These are phyloP conservation scores for Oncorhynchus gorbuscha DNA, from an alignment of 2,113 vertebrate genomes.

Conservation along the genomic window DNA sequence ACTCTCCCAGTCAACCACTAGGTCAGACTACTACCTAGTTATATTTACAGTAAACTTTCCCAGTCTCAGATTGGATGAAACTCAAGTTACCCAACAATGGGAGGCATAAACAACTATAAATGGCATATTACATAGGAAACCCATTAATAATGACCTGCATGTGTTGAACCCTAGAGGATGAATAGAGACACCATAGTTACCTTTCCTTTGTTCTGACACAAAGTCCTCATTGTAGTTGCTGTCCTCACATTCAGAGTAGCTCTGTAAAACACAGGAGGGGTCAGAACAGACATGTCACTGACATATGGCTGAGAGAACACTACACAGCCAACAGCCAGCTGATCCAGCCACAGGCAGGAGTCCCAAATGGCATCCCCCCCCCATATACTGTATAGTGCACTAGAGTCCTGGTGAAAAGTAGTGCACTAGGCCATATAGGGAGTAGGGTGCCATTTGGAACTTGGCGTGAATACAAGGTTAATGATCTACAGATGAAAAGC, in stretches of 20 bases:
- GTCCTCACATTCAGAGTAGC: constrained; percentile 74
- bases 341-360: not conserved
- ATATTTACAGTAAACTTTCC: too few relatives aligned
- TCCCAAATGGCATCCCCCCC: not conserved
- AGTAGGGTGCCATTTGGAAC: not conserved
- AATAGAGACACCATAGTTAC: too few relatives aligned
- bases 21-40: too few relatives aligned
- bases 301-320: not conserved
- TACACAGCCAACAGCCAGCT: constrained; percentile 2
- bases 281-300: constrained; percentile 29
- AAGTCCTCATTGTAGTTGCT: constrained; percentile 61
- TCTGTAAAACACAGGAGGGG: constrained; percentile 52
- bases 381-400: too few relatives aligned
- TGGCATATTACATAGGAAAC: not conserved
- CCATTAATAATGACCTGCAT: not conserved
- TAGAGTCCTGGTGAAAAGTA: too few relatives aligned
- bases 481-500: not conserved
- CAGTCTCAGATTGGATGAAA: not conserved
- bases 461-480: not conserved
- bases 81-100: not conserved
- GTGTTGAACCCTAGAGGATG: too few relatives aligned
- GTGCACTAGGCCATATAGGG: too few relatives aligned
- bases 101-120: not conserved
- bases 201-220: not conserved
- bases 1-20: constrained; percentile 18